Evolutionary conservation across 2,113 vertebrate species (phyloP).

Genomic region (Lasiurus cinereus): DNA sequence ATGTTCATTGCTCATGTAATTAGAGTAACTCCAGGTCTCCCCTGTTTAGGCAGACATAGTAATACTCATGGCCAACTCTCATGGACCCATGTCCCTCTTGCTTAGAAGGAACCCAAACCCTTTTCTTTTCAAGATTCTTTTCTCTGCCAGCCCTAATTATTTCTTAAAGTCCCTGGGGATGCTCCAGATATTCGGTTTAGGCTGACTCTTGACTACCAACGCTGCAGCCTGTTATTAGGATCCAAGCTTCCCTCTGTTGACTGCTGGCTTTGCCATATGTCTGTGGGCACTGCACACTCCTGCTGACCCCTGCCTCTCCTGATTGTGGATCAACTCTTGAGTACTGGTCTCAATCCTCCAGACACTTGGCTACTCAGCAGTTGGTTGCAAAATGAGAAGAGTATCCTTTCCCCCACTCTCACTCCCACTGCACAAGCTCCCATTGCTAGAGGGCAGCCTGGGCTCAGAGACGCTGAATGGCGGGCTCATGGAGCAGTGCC

Average conservation of each 20-base stretch:
- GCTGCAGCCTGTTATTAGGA: neutral
- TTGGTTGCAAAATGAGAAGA: neutral
- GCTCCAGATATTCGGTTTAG: neutral
- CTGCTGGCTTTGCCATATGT: neutral
- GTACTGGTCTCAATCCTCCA: neutral
- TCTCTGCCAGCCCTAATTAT: neutral
- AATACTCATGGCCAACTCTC: neutral
- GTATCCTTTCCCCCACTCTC: neutral
- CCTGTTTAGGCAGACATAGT: neutral
- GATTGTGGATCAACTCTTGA: neutral
- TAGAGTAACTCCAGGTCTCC: neutral
- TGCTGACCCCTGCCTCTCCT: neutral
- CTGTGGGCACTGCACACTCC: neutral
- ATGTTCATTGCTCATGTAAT: neutral
- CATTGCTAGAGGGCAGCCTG: neutral
- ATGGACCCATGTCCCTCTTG: neutral
- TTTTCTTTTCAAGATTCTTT: slow-evolving; percentile 5
- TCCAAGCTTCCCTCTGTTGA: neutral
- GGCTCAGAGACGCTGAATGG: neutral
- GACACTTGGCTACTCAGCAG: neutral
- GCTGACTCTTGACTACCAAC: neutral
- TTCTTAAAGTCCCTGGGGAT: neutral
- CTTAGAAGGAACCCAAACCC: neutral
- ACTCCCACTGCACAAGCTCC: neutral
- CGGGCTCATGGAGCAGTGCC: neutral